A percentile compares a stretch with the other conserved stretches of the same genome.
Evolutionary conservation across 2,888 invertebrate species (phyloP).

Genomic region (Protonemura montana): DNA sequence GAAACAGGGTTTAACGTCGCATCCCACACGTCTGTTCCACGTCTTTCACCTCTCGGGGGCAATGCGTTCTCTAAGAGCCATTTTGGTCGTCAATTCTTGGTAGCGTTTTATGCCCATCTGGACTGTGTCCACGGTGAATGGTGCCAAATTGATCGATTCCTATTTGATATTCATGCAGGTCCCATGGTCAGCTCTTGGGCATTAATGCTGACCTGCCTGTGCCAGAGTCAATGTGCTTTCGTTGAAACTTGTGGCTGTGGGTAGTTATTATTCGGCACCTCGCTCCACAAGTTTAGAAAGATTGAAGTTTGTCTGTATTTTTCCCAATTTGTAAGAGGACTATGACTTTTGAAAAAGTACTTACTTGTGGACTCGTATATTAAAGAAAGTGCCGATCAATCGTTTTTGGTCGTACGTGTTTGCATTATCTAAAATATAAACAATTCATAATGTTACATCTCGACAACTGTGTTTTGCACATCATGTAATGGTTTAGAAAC

Average conservation of each 20-base stretch:
- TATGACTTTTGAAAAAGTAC: too few relatives aligned
- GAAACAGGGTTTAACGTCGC: neutral
- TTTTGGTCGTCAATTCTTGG: neutral
- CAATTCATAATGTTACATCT: neutral
- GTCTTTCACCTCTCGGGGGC: constrained; percentile 7
- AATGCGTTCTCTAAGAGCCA: neutral
- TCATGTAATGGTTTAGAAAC: too few relatives aligned
- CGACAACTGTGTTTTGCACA: too few relatives aligned
- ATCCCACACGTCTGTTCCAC: neutral
- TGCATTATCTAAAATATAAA: too few relatives aligned
- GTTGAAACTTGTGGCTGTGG: neutral
- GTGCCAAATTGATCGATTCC: neutral
- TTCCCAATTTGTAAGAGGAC: too few relatives aligned
- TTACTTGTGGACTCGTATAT: too few relatives aligned
- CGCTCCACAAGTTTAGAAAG: too few relatives aligned
- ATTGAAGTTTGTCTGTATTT: too few relatives aligned
- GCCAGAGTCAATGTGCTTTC: neutral
- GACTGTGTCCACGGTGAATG: neutral
- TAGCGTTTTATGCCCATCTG: neutral
- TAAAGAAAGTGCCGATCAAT: too few relatives aligned
- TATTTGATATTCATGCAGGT: neutral
- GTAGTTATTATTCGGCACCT: neutral
- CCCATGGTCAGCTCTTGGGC: neutral
- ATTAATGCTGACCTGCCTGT: neutral
- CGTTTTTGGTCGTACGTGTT: too few relatives aligned